phyloP scores from a whole-genome alignment of 2,113 vertebrate species.

The Syngnathus typhle region DNA sequence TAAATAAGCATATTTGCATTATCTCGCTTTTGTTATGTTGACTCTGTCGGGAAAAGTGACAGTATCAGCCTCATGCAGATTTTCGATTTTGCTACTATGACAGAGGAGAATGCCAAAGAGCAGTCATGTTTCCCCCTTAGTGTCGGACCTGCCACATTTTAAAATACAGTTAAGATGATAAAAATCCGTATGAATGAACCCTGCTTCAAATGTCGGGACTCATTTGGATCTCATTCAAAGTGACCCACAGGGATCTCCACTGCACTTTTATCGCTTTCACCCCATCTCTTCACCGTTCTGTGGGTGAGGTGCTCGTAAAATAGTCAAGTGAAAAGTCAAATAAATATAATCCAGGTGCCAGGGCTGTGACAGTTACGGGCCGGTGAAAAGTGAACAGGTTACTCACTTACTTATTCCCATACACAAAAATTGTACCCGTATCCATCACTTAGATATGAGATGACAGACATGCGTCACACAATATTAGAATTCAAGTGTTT shows the following conservation, averaged over 20 bases:
- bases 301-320: constrained; percentile 16
- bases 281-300: constrained; percentile 1
- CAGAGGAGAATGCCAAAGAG: no score
- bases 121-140: no score
- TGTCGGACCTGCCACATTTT: not conserved
- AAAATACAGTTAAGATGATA: not conserved
- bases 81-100: no score
- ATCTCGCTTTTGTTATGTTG: constrained; percentile 7
- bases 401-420: constrained; percentile 1
- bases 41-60: constrained; percentile 1
- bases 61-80: no score
- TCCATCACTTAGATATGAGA: not conserved
- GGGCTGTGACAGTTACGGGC: not conserved
- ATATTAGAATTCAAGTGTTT: not conserved
- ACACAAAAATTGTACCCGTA: not conserved
- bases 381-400: not conserved
- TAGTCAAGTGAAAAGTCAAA: constrained; percentile 27
- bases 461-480: not conserved
- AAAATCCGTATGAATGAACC: not conserved
- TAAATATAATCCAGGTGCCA: constrained; percentile 4
- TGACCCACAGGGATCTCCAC: constrained; percentile 2
- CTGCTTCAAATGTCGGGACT: constrained; percentile 8
- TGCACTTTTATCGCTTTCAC: constrained; percentile 20
- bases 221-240: constrained; percentile 23
- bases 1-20: constrained; percentile 17